Percentiles rank a stretch among this genome's conserved stretches.
These are phyloP conservation scores for Mamestra brassicae DNA, from an alignment of 2,888 invertebrate genomes.

Conservation along the genomic window DNA sequence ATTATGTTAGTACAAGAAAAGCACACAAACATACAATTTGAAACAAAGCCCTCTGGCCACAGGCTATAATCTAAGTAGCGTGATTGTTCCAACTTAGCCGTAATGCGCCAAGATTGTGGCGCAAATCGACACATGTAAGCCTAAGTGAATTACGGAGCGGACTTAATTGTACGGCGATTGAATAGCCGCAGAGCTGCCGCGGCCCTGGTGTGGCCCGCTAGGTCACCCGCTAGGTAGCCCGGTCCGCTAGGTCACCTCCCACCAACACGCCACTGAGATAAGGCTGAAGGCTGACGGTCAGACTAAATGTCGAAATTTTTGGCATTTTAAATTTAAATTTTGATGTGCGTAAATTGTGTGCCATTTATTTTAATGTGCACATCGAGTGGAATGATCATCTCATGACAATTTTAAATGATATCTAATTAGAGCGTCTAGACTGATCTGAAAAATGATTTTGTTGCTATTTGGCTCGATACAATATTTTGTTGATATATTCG, in stretches of 20 bases:
- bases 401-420: conserved; percentile 11
- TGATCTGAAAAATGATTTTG: background rate
- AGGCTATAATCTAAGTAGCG: conserved; percentile 59
- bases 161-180: conserved; percentile 57
- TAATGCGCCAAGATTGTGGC: conserved; percentile 59
- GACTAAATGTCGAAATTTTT: conserved; percentile 16
- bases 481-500: background rate
- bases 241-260: conserved; percentile 46
- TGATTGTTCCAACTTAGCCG: conserved; percentile 54
- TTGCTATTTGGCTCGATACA: background rate
- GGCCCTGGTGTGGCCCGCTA: conserved; percentile 24
- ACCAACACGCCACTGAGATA: conserved; percentile 22
- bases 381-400: conserved; percentile 9
- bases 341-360: conserved; percentile 16
- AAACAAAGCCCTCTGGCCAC: conserved; percentile 29
- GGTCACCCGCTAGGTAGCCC: conserved; percentile 41
- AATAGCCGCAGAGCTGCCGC: conserved; percentile 38
- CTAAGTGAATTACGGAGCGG: conserved; percentile 63
- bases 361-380: conserved; percentile 19
- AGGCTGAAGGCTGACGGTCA: conserved; percentile 6
- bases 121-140: conserved; percentile 60
- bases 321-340: conserved; percentile 14
- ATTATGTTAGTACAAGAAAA: conserved; percentile 24
- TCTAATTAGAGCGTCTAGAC: conserved; percentile 27
- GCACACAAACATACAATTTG: conserved; percentile 44